These are phyloP conservation scores for Trichopria drosophilae DNA, from an alignment of 2,888 invertebrate species.

Conservation along the genomic window DNA sequence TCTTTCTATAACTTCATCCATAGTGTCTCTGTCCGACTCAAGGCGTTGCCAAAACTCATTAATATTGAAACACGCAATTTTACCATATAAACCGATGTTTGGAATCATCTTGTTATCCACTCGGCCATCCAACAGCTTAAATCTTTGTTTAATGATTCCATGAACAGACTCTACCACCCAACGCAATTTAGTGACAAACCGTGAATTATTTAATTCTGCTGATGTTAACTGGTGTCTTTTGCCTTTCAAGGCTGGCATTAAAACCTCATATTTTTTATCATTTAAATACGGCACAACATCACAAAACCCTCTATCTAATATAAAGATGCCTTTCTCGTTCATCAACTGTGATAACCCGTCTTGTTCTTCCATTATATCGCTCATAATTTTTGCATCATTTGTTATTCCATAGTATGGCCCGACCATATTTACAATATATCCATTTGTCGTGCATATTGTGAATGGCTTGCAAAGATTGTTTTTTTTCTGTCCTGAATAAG, in stretches of 20 bases:
- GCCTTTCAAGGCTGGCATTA: constrained; percentile 40
- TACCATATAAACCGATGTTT: no score
- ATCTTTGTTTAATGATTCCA: no score
- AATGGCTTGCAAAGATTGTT: constrained; percentile 36
- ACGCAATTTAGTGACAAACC: constrained; percentile 38
- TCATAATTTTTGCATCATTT: constrained; percentile 37
- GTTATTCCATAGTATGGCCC: constrained; percentile 32
- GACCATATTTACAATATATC: constrained; percentile 33
- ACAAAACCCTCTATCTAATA: constrained; percentile 37
- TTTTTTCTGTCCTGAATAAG: constrained; percentile 35
- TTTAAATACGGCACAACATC: constrained; percentile 30
- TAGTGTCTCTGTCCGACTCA: no score
- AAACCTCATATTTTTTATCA: constrained; percentile 28
- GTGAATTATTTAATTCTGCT: constrained; percentile 34
- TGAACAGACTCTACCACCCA: constrained; percentile 35
- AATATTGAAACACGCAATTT: constrained; percentile 25
- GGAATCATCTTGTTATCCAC: constrained; percentile 36
- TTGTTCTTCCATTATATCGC: constrained; percentile 23
- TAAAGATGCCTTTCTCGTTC: constrained; percentile 29
- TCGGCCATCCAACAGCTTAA: constrained; percentile 30
- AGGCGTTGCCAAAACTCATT: constrained; percentile 30
- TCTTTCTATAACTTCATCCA: constrained; percentile 14
- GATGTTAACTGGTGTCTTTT: constrained; percentile 36
- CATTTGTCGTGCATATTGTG: constrained; percentile 36
- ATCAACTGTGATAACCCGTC: constrained; percentile 31